Percentiles rank a stretch among this genome's conserved stretches.
These are phyloP conservation scores for Macrobrachium nipponense DNA, from an alignment of 1,140 invertebrate species.

Conservation along the genomic window DNA sequence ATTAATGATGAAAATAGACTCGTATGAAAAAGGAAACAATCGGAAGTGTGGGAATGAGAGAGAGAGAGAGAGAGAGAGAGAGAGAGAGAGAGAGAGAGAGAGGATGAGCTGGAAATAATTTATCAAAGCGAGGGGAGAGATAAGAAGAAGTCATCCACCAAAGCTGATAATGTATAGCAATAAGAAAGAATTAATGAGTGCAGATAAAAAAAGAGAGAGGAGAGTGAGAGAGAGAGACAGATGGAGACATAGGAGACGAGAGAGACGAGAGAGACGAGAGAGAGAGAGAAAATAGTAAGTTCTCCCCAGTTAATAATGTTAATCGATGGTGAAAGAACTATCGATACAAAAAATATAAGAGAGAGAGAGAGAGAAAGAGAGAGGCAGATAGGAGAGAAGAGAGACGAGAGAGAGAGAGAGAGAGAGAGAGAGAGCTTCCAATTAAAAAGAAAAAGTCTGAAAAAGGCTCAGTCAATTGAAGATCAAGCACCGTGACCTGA, in stretches of 20 bases:
- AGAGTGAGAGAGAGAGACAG: not conserved
- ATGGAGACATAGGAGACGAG: constrained; percentile 4
- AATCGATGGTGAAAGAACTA: too few relatives aligned
- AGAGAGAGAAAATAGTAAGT: not conserved
- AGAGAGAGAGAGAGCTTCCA: not conserved
- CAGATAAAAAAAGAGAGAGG: not conserved
- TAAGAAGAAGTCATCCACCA: not conserved
- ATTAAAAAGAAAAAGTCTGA: not conserved
- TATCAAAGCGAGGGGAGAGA: not conserved
- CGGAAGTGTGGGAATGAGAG: constrained; percentile 5
- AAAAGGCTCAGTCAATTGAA: too few relatives aligned
- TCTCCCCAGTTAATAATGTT: too few relatives aligned
- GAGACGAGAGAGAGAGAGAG: not conserved
- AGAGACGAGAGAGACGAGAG: not conserved
- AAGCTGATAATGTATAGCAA: not conserved
- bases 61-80: constrained; percentile 5
- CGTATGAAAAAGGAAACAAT: too few relatives aligned
- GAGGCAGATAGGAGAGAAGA: too few relatives aligned
- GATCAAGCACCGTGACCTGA: too few relatives aligned
- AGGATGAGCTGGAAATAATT: not conserved
- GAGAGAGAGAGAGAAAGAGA: too few relatives aligned
- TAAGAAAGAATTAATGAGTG: not conserved
- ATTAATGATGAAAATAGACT: too few relatives aligned
- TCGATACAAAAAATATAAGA: too few relatives aligned
- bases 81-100: not conserved